Base-by-base conservation (phyloP, 2,113 vertebrate species). In the Rallus limicola region DNA sequence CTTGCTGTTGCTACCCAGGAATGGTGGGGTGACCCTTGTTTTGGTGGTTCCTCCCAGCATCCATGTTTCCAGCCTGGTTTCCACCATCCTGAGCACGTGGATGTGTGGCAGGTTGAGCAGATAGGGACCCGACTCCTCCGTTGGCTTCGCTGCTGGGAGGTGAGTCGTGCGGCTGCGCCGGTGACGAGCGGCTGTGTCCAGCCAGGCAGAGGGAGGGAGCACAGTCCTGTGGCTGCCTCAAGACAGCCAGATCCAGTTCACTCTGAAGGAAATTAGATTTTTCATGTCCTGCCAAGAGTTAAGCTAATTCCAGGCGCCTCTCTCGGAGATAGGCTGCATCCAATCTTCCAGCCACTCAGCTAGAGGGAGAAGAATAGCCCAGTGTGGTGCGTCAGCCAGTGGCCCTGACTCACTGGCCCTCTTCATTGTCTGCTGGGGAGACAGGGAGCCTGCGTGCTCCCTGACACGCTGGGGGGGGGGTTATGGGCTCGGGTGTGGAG, bases 281-380 rank as follows among this genome's bases (percentile, higher is more conserved):
- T 55, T 92, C 71, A 21, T 82, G 90, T 34, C 36, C 88, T 94
- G 90, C 90, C 90, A 93, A 81, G 82, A 96, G 95, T 92, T 82
- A 84, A 95, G 94, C 94, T 88, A 38, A 97, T 96, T 93, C 40
- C 90, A 88, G 94, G 93, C 80, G 40, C 77, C 88, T 90, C 50
- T 86, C 75, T 76, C 9, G 0, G 59, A 92, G 88, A 83, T 80
- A 71, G 92, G 71, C 83, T 92, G 78, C 55, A 20, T 84, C 87
- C 92, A 69, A 16, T 69, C 90, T 83, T 42, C 7, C 23, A 92
- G 20, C 52, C 4, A 55, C 80, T 88, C 94, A 58, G 78, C 65
- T 1, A 17, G 65, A 68, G 50, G 60, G 91, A 69, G 84, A 79
- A 85, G 94, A 94, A 50, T 81, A 78, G 87, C 77, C 88, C 90